Conservation (phyloP, 2,797 vertebrate genomes). For the Phalloptychus januarius region DNA sequence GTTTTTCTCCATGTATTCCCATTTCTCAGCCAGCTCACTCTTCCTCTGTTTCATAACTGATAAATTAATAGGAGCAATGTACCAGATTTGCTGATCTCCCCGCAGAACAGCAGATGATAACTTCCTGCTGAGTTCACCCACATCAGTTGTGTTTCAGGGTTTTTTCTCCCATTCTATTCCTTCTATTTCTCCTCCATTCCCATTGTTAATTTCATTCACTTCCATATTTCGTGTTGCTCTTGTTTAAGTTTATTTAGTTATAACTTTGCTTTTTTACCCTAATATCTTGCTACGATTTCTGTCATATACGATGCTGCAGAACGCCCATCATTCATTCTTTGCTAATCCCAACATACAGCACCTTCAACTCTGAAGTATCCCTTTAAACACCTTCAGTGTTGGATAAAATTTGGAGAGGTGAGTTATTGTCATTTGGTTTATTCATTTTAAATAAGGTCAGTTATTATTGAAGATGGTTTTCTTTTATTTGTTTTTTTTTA, state of each 20-base stretch:
- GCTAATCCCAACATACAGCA: neutral
- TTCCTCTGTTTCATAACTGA: conserved; percentile 31
- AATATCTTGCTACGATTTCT: neutral
- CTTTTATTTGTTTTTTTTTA: neutral
- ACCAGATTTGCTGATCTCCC: conserved; percentile 48
- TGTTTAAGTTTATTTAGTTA: neutral
- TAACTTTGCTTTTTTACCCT: neutral
- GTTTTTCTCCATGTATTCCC: neutral
- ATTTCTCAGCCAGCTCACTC: conserved; percentile 5
- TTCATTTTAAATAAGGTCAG: neutral
- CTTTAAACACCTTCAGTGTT: neutral
- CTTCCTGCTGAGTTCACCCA: conserved; percentile 55
- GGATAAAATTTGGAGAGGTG: neutral
- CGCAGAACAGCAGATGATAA: conserved; percentile 41
- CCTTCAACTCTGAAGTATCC: neutral
- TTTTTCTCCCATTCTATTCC: conserved; percentile 38
- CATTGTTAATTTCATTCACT: neutral
- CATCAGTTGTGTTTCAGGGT: conserved; percentile 51
- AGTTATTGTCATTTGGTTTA: neutral
- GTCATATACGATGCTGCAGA: neutral
- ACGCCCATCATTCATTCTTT: too few species aligned
- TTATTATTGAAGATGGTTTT: neutral
- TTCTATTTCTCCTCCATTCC: neutral
- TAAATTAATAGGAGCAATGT: conserved; percentile 55
- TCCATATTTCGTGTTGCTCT: neutral